Evolutionary conservation across 2,113 vertebrate species (phyloP).

Genomic region (Cyprinodon tularosa): DNA sequence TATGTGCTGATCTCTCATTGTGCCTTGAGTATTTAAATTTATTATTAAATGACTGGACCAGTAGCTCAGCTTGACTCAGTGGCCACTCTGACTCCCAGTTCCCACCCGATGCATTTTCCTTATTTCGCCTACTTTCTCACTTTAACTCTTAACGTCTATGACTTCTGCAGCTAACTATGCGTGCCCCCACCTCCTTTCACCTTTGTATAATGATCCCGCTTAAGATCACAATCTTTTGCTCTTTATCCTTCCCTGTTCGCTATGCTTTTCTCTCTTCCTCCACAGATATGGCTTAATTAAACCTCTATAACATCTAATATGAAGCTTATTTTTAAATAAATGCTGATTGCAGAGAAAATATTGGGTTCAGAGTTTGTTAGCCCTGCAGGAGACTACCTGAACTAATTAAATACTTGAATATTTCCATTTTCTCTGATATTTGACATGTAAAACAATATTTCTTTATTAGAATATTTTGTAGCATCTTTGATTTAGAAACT

Average conservation of each 20-base stretch:
- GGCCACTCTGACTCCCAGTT: slow-evolving; percentile 47
- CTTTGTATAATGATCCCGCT: slow-evolving; percentile 59
- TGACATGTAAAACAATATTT: background rate
- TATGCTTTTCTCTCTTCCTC: slow-evolving; percentile 68
- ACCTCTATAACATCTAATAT: slow-evolving; percentile 78
- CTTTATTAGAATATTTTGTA: background rate
- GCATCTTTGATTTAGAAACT: background rate
- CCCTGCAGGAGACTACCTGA: background rate
- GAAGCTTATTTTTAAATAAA: slow-evolving; percentile 87
- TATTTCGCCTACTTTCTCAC: slow-evolving; percentile 24
- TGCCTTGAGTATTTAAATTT: slow-evolving; percentile 86
- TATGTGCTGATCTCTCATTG: slow-evolving; percentile 85
- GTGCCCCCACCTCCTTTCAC: slow-evolving; percentile 39
- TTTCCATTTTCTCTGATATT: background rate
- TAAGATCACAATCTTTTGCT: slow-evolving; percentile 47
- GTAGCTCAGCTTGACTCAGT: slow-evolving; percentile 57
- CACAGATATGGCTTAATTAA: slow-evolving; percentile 77
- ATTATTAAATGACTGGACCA: slow-evolving; percentile 46
- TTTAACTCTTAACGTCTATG: slow-evolving; percentile 39
- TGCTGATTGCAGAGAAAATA: slow-evolving; percentile 84
- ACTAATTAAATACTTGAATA: background rate
- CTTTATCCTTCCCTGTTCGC: slow-evolving; percentile 68
- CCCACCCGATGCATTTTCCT: slow-evolving; percentile 55
- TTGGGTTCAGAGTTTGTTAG: slow-evolving; percentile 10
- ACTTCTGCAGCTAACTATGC: slow-evolving; percentile 44